Conservation (phyloP, 2,888 invertebrate genomes). For the Tortrix viridana region DNA sequence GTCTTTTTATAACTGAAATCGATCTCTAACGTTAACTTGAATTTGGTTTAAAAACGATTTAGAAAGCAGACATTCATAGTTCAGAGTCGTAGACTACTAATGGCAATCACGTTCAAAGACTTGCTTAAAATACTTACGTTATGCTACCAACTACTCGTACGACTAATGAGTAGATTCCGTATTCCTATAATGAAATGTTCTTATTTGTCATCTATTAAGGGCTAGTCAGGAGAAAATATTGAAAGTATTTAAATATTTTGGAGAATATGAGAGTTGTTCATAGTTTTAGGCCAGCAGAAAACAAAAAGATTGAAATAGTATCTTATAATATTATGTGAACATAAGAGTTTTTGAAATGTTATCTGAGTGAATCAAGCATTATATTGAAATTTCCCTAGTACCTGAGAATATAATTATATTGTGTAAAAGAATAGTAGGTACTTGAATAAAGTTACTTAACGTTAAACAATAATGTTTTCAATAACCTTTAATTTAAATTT, state of each 20-base stretch:
- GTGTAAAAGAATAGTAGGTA: too few relatives aligned
- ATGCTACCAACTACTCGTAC: constrained; percentile 45
- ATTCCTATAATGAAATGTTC: constrained; percentile 8
- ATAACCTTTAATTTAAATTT: not conserved
- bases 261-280: constrained; percentile 7
- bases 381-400: too few relatives aligned
- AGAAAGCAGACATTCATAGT: constrained; percentile 3
- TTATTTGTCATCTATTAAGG: too few relatives aligned
- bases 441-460: not conserved
- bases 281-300: constrained; percentile 31
- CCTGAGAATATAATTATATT: too few relatives aligned
- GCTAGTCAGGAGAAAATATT: too few relatives aligned
- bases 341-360: not conserved
- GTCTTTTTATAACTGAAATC: constrained; percentile 11
- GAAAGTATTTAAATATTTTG: too few relatives aligned
- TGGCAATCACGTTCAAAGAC: constrained; percentile 62
- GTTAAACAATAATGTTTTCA: not conserved
- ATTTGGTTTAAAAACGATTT: constrained; percentile 5
- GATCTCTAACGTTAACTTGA: not conserved
- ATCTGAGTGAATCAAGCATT: too few relatives aligned
- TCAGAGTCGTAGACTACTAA: constrained; percentile 42
- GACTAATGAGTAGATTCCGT: constrained; percentile 33
- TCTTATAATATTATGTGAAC: not conserved
- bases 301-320: not conserved
- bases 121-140: constrained; percentile 12